Conservation (phyloP, 2,113 vertebrate species). For the Melanerpes aurifrons region DNA sequence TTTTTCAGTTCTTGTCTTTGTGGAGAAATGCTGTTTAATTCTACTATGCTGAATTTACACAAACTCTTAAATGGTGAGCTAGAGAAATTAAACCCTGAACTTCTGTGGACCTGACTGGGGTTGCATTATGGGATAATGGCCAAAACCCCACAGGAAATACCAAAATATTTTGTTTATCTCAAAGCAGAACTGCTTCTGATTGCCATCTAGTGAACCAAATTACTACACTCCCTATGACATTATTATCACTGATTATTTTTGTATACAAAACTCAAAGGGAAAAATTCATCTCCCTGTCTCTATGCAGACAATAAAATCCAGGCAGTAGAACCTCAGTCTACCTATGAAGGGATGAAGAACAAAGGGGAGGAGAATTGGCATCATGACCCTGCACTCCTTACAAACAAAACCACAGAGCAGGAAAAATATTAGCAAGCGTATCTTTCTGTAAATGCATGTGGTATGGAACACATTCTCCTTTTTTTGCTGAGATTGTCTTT, state of each 20-base stretch:
- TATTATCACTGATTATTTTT: not conserved
- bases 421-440: not conserved
- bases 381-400: not conserved
- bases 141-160: not conserved
- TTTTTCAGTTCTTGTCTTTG: not conserved
- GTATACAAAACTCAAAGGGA: not conserved
- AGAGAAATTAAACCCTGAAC: not conserved
- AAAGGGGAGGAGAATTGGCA: not conserved
- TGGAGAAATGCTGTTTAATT: not conserved
- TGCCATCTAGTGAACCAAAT: conserved; percentile 35
- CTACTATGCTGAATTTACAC: not conserved
- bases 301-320: not conserved
- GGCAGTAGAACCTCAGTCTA: not conserved
- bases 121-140: not conserved
- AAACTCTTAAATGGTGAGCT: not conserved
- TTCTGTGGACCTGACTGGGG: not conserved
- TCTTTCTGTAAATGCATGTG: not conserved
- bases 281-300: not conserved
- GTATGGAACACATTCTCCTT: not conserved
- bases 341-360: accelerated
- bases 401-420: not conserved
- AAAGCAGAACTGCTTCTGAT: conserved; percentile 34
- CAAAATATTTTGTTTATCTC: not conserved
- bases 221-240: not conserved
- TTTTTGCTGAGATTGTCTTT: not conserved